Evolutionary conservation across 2,888 invertebrate genomes (phyloP), one percentile per base, ranked within the genome.

Genomic region (Cacoxenus indagator): DNA sequence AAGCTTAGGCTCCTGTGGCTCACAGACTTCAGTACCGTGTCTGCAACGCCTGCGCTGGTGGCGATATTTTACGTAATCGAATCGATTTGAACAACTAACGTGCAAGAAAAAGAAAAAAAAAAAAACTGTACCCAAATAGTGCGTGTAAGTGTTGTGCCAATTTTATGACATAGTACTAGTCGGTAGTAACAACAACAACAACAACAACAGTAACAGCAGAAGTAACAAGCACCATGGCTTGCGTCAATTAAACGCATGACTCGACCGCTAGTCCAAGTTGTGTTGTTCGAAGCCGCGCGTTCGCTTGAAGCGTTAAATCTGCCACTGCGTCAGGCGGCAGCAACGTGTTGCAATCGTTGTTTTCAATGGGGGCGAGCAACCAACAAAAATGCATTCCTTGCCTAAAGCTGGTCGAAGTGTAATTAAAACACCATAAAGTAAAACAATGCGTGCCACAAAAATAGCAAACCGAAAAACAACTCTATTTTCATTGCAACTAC

Each of bases 251-350:
- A 51, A 17, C 51, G 22, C 51, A 51, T 51, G 51, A 19, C 65
- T 77, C 75, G 73, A 51, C 14, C 69, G 76, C 75, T 9, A 6
- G 5, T 31, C 4, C 9, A 9, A 6, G 31, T 31, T 31, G 31
- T 31, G 31, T 31, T 78, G 73, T 72, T 78, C 77, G 71, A 73
- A 80, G 78, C 80, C 82, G 75, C 77, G 76, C 74, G 75, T 70
- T 31, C n/a, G n/a, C n/a, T 31, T 14, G 37, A 11, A 37, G 37
- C 37, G 37, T 37, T 37, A 37, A 37, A 37, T 37, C 37, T 37
- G 37, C 37, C 37, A 37, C 1, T 11, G 37, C 14, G 37, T n/a
- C n/a, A n/a, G n/a, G n/a, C n/a, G 22, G 0, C 46, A 46, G 3
- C 54, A 51, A 51, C 19, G 6, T 51, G 1, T 9, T 51, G 11